Percentiles rank a stretch among this genome's conserved stretches.
These are phyloP conservation scores for Venusia cambrica DNA, from an alignment of 2,888 invertebrate species.

Conservation along the genomic window DNA sequence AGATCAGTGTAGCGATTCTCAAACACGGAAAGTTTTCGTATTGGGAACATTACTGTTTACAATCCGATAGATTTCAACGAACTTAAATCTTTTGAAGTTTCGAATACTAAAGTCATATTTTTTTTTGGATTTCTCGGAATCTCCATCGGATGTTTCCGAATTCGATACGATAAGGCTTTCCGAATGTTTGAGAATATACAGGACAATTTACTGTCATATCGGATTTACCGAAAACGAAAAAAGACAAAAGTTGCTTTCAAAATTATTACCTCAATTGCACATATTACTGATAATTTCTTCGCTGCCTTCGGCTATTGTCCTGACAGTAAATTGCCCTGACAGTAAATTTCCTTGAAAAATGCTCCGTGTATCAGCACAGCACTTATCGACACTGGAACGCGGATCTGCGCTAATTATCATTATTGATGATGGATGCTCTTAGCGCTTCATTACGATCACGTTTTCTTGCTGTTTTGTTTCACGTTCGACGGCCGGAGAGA, in stretches of 20 bases:
- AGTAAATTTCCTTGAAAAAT: conserved; percentile 21
- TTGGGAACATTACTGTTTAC: no score
- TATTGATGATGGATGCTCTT: conserved; percentile 59
- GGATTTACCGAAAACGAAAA: no score
- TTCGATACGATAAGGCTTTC: no score
- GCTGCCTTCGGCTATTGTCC: neutral
- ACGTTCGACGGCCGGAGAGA: conserved; percentile 40
- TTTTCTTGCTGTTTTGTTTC: conserved; percentile 55
- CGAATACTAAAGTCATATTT: no score
- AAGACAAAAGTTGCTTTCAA: no score
- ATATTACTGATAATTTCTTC: neutral
- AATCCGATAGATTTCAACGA: no score
- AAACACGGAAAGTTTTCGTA: conserved; percentile 1
- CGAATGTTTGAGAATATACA: no score
- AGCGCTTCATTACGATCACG: conserved; percentile 61
- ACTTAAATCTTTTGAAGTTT: no score
- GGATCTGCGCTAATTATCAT: conserved; percentile 53
- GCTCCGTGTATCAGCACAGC: conserved; percentile 10
- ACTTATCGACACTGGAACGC: conserved; percentile 50
- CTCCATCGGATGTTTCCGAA: no score
- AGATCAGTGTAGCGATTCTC: conserved; percentile 1
- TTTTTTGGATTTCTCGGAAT: no score
- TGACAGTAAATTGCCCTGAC: conserved; percentile 16
- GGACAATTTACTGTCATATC: no score
- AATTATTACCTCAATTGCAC: no score